Percentiles rank a stretch among this genome's conserved stretches.
Evolutionary conservation across 1,140 invertebrate genomes (phyloP).

Genomic region (Chironomus tepperi): DNA sequence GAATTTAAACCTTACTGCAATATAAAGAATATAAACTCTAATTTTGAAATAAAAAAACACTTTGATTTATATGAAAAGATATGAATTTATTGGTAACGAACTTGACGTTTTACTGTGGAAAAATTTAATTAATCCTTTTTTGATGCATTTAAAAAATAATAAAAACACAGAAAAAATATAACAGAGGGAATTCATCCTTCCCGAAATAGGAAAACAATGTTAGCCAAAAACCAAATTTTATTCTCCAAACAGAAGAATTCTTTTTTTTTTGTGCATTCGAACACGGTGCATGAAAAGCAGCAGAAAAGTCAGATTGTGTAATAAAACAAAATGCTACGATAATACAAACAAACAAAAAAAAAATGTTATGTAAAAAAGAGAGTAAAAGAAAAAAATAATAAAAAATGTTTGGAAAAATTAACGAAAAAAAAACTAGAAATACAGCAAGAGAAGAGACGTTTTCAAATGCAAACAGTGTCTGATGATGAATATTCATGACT

Average conservation of each 20-base stretch:
- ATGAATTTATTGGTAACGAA: too few relatives aligned
- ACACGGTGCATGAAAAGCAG: not conserved
- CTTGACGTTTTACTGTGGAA: too few relatives aligned
- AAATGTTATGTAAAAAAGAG: not conserved
- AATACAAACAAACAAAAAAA: not conserved
- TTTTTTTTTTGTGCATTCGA: not conserved
- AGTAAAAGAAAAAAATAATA: conserved; percentile 1
- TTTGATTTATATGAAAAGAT: too few relatives aligned
- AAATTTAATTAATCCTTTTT: not conserved
- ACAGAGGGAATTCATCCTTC: not conserved
- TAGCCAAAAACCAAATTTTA: not conserved
- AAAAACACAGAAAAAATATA: not conserved
- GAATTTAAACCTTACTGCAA: too few relatives aligned
- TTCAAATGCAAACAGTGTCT: not conserved
- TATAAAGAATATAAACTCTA: too few relatives aligned
- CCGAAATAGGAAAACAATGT: not conserved
- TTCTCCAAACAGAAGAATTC: not conserved
- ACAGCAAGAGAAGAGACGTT: not conserved
- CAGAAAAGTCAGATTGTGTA: conserved; percentile 1
- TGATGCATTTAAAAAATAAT: not conserved
- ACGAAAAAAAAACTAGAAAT: not conserved
- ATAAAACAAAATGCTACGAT: not conserved
- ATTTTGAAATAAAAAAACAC: too few relatives aligned
- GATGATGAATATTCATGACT: not conserved
- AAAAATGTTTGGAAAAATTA: not conserved